Base-by-base conservation (phyloP, 2,113 vertebrate species). In the Cephalopholis sonnerati region DNA sequence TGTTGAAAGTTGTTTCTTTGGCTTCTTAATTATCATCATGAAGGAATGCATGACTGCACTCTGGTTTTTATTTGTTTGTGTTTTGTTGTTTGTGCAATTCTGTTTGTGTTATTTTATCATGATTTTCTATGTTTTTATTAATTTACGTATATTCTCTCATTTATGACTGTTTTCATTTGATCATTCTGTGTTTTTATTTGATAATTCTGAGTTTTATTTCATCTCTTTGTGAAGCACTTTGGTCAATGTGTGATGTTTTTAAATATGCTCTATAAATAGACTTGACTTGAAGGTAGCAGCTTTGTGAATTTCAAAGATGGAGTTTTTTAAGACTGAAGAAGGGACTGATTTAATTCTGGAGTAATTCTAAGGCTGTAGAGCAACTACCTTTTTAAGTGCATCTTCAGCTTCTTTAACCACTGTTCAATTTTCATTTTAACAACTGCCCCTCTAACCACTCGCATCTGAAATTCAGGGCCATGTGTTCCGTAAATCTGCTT, bases 371-470 rank as follows among this genome's bases (percentile, higher is more conserved):
- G 69, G 18, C 48, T 64, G 39, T 2, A 8, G 36, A 74, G 61
- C 27, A 48, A 50, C 78, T 50, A 41, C 15, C 61, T 74, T 66
- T 62, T 58, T 74, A 50, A 74, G 62, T 36, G 57, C 18, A 57
- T 57, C 51, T 32, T 71, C 77, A 64, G 41, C 41, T 65, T 50
- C 55, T 69, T 55, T 32, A 65, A 75, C 17, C 41, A 58, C 58
- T 44, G 51, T 75, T 76, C 24, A 51, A 13, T 70, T 48, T 75
- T 67, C 24, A 72, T 66, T 72, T 68, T n/a, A 41, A 67, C 78
- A 24, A 58, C 55, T 74, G 48, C 20, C 29, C 41, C n/a, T 66
- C 2, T 27, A 29, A 20, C 29, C 41, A 50, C 65, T 59, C 0
- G 3, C 48, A 61, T 72, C 50, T 61, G 20, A 62, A 54, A 62